phyloP scores from a whole-genome alignment of 1,140 invertebrate species.

The Hormaphis cornu region DNA sequence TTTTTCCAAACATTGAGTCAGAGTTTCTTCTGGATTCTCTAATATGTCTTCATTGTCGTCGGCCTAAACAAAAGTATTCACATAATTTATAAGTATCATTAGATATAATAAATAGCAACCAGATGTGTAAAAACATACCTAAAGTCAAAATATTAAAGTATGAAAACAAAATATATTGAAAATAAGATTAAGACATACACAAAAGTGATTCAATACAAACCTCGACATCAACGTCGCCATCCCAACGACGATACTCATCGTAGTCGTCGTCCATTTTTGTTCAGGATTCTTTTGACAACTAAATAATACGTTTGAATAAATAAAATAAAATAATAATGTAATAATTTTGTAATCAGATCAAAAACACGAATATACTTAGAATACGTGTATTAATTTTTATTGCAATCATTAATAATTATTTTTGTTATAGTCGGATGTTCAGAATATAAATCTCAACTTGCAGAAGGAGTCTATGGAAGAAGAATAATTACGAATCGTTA shows the following conservation, averaged over 20 bases:
- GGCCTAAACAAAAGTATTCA: not conserved
- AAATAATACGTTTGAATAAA: too few species aligned
- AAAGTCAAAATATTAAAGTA: not conserved
- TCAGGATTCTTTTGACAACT: not conserved
- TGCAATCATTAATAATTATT: too few species aligned
- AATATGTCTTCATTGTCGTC: conserved; percentile 51
- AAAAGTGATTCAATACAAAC: conserved; percentile 36
- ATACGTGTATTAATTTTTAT: too few species aligned
- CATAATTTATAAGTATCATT: not conserved
- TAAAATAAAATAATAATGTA: too few species aligned
- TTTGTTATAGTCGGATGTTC: too few species aligned
- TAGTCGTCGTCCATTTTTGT: conserved; percentile 41
- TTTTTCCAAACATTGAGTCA: conserved; percentile 80
- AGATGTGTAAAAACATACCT: not conserved
- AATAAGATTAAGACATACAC: too few species aligned
- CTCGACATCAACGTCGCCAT: conserved; percentile 39
- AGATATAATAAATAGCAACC: not conserved
- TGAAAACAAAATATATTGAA: not conserved
- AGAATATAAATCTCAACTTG: too few species aligned
- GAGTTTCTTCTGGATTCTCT: conserved; percentile 74
- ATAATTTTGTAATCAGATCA: too few species aligned
- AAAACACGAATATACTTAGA: too few species aligned
- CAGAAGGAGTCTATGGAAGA: too few species aligned
- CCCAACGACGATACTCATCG: conserved; percentile 39
- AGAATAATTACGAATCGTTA: too few species aligned